Conservation (phyloP, 2,888 invertebrate species). For the Polydesmus complanatus region DNA sequence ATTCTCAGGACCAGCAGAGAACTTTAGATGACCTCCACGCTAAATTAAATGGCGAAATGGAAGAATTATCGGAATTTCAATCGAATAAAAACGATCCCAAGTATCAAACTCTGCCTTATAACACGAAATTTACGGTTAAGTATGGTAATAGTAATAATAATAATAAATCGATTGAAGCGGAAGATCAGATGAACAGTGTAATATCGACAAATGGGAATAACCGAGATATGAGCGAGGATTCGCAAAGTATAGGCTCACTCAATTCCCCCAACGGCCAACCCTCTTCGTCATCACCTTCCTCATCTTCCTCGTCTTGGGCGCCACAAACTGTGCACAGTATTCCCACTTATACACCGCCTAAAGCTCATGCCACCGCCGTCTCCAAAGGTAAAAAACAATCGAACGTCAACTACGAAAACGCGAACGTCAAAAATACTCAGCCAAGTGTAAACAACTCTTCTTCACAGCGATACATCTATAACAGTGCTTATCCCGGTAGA, state of each 20-base stretch:
- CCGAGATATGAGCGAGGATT: background rate
- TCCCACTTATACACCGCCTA: constrained; percentile 18
- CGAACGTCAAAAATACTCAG: background rate
- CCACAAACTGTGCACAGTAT: constrained; percentile 18
- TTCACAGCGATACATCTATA: background rate
- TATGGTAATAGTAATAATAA: background rate
- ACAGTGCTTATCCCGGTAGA: background rate
- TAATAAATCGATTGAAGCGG: constrained; percentile 1
- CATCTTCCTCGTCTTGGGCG: background rate
- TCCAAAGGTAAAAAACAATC: constrained; percentile 2
- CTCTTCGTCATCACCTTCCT: background rate
- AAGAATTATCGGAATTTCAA: constrained; percentile 39
- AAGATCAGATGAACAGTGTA: background rate
- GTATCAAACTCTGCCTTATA: constrained; percentile 82
- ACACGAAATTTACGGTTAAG: constrained; percentile 51
- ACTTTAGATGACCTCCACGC: constrained; percentile 22
- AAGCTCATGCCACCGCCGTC: constrained; percentile 16
- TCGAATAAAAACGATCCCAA: constrained; percentile 76
- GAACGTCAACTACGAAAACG: background rate
- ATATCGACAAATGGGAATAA: background rate
- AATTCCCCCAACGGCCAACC: background rate
- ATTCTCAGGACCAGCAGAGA: constrained; percentile 6
- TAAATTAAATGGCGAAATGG: constrained; percentile 17
- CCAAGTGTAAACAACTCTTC: background rate
- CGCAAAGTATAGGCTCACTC: too few species aligned